Conservation (phyloP, 2,797 vertebrate species). For the Catharus ustulatus region DNA sequence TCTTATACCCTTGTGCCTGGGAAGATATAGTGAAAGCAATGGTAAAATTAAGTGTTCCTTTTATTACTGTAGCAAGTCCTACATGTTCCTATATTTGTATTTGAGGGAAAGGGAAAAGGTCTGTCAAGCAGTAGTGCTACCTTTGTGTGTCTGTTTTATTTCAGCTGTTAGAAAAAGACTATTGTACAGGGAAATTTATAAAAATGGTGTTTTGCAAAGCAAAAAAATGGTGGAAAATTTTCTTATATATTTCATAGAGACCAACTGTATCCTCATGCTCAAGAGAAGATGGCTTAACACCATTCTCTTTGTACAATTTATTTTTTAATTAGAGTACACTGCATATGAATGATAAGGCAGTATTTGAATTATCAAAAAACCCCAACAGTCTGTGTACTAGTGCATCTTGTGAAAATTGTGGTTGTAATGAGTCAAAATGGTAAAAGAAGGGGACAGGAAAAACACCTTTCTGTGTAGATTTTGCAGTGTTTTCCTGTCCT, state of each 20-base stretch:
- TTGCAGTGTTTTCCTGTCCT: not conserved
- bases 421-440: not conserved
- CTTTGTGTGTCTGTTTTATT: not conserved
- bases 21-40: not conserved
- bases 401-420: not conserved
- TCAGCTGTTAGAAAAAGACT: not conserved
- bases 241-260: not conserved
- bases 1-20: not conserved
- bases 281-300: not conserved
- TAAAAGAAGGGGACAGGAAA: not conserved
- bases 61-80: not conserved
- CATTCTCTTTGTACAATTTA: not conserved
- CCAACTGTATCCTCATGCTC: not conserved
- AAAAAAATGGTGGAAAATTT: not conserved
- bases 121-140: not conserved
- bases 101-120: not conserved
- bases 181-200: not conserved
- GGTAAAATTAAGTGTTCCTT: not conserved
- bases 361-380: not conserved
- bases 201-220: not conserved
- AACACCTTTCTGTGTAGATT: not conserved
- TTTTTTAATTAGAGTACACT: not conserved
- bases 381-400: rapidly evolving
- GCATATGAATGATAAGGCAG: not conserved
- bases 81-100: not conserved